Percentiles rank a stretch among this genome's conserved stretches.
Evolutionary conservation across 1,140 invertebrate species (phyloP).

Genomic region (Cotesia chilonis): DNA sequence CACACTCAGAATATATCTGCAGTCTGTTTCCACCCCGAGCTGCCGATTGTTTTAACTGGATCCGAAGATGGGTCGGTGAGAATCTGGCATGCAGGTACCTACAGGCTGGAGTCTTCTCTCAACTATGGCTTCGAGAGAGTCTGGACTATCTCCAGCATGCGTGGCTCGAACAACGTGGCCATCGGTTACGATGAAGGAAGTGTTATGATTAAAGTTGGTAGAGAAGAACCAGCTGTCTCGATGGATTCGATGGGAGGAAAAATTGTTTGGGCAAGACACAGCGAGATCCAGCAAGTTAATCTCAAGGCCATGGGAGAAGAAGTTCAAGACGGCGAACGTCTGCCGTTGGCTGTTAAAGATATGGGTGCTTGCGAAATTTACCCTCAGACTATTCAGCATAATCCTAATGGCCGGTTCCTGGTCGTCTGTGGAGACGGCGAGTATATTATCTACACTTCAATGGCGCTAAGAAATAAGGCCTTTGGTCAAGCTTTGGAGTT

Average conservation of each 20-base stretch:
- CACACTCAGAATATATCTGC: conserved; percentile 96
- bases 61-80: conserved; percentile 95
- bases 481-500: conserved; percentile 99
- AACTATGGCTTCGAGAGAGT: conserved; percentile 99
- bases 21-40: conserved; percentile 95
- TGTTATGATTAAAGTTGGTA: conserved; percentile 95
- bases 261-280: conserved; percentile 98
- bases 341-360: conserved; percentile 95
- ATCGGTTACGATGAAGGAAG: conserved; percentile 99
- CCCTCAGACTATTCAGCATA: conserved; percentile 97
- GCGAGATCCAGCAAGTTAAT: conserved; percentile 98
- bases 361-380: conserved; percentile 99
- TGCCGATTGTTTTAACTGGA: conserved; percentile 96
- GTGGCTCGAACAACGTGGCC: conserved; percentile 96
- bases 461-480: conserved; percentile 98
- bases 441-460: conserved; percentile 99
- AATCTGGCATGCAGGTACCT: conserved; percentile 98
- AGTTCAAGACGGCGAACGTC: conserved; percentile 68
- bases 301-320: conserved; percentile 84
- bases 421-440: conserved; percentile 99
- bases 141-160: conserved; percentile 96
- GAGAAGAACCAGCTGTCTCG: conserved; percentile 98
- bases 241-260: conserved; percentile 99
- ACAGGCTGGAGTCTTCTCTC: conserved; percentile 93
- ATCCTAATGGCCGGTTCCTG: conserved; percentile 98